Conservation (phyloP, 2,797 vertebrate genomes). For the Neopelma chrysocephalum region DNA sequence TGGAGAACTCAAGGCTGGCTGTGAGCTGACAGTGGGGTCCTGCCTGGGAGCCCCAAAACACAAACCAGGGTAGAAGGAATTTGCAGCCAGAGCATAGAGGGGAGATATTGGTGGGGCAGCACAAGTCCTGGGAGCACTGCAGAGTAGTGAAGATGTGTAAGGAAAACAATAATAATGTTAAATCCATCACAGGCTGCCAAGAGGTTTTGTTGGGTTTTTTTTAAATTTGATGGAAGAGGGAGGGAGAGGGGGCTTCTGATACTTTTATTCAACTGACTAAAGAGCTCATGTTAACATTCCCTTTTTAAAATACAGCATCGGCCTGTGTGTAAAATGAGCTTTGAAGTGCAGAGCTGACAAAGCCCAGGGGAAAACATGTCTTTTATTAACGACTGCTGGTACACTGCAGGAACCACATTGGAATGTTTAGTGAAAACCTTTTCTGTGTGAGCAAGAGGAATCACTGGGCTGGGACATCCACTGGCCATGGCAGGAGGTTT, state of each 20-base stretch:
- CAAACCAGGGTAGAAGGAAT: neutral
- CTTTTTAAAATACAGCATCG: neutral
- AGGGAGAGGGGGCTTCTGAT: neutral
- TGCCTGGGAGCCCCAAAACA: neutral
- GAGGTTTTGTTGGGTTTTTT: neutral
- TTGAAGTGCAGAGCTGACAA: slow-evolving; percentile 68
- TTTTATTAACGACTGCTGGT: slow-evolving; percentile 33
- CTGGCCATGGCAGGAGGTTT: neutral
- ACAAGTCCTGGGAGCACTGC: neutral
- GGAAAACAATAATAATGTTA: neutral
- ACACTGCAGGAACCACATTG: slow-evolving; percentile 15
- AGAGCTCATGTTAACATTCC: slow-evolving; percentile 55
- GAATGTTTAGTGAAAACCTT: neutral
- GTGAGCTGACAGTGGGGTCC: neutral
- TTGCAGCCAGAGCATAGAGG: neutral
- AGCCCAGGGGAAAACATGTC: slow-evolving; percentile 40
- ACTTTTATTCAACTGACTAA: slow-evolving; percentile 39
- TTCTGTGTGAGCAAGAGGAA: neutral
- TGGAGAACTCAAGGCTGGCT: neutral
- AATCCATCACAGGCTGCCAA: neutral
- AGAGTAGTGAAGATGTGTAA: neutral
- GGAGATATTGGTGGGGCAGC: neutral
- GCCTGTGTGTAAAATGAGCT: slow-evolving; percentile 58
- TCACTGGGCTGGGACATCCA: neutral
- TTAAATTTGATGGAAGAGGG: neutral